phyloP scores from a whole-genome alignment of 2,113 vertebrate genomes.

The Serilophus lunatus region DNA sequence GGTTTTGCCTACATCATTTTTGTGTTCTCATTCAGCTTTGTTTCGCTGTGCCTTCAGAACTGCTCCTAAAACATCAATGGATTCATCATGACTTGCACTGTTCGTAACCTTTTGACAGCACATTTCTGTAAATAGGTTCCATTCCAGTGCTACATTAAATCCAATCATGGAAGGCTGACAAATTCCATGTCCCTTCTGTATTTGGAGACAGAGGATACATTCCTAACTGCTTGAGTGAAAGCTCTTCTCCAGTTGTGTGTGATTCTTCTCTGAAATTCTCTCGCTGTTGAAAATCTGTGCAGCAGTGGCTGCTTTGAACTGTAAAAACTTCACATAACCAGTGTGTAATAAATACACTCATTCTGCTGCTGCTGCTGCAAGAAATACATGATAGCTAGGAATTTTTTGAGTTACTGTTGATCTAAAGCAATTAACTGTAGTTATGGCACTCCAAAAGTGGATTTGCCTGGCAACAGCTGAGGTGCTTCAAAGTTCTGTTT shows the following conservation, averaged over 20 bases:
- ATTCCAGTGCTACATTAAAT: constrained; percentile 56
- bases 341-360: neutral
- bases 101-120: constrained; percentile 44
- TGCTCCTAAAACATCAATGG: neutral
- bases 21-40: neutral
- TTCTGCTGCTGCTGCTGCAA: neutral
- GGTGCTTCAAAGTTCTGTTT: neutral
- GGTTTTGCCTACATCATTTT: neutral
- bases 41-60: neutral
- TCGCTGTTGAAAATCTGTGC: neutral
- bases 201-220: constrained; percentile 28
- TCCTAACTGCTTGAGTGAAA: neutral
- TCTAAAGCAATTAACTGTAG: neutral
- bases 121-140: constrained; percentile 40
- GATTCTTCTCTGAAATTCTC: neutral
- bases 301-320: neutral
- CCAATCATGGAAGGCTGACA: neutral
- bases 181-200: constrained; percentile 9
- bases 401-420: neutral
- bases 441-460: neutral
- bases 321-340: neutral
- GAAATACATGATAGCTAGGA: neutral
- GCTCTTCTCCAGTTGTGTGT: neutral
- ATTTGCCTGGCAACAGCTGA: neutral
- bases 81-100: constrained; percentile 1